phyloP scores from a whole-genome alignment of 2,888 invertebrate genomes.

The Latheticus oryzae region DNA sequence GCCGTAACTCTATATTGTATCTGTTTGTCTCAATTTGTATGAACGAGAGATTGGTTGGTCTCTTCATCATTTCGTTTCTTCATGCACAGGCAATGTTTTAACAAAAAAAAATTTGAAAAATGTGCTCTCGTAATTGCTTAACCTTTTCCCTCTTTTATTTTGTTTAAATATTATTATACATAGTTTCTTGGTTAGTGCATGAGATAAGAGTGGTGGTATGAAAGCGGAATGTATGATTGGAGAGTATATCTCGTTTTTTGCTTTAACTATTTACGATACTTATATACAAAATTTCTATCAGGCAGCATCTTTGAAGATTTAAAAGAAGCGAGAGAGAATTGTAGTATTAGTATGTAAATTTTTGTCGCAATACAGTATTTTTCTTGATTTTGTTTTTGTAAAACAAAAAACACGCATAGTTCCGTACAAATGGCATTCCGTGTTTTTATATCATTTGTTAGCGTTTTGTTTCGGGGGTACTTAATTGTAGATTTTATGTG shows the following conservation, averaged over 20 bases:
- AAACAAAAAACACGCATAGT: conserved; percentile 49
- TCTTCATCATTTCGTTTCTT: no score
- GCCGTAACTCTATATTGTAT: conserved; percentile 58
- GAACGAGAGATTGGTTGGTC: no score
- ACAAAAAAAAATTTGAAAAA: conserved; percentile 10
- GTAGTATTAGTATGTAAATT: conserved; percentile 18
- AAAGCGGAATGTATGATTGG: conserved; percentile 11
- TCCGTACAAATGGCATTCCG: conserved; percentile 58
- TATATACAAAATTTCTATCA: conserved; percentile 3
- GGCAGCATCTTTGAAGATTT: conserved; percentile 14
- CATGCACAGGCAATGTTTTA: conserved; percentile 30
- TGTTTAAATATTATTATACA: no score
- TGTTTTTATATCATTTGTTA: conserved; percentile 45
- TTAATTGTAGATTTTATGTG: conserved; percentile 31
- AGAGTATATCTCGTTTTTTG: conserved; percentile 10
- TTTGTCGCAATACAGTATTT: conserved; percentile 45
- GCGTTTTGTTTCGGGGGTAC: conserved; percentile 32
- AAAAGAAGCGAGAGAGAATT: conserved; percentile 6
- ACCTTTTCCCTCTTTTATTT: no score
- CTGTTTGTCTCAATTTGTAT: conserved; percentile 51
- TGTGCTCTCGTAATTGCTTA: conserved; percentile 29
- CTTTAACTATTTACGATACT: conserved; percentile 32
- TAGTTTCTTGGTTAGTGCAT: conserved; percentile 5
- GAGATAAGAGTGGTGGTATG: conserved; percentile 21
- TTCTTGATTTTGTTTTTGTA: conserved; percentile 28